Evolutionary conservation across 2,888 invertebrate genomes (phyloP), one percentile per base, ranked within the genome.

Genomic region (Lithophane socia): DNA sequence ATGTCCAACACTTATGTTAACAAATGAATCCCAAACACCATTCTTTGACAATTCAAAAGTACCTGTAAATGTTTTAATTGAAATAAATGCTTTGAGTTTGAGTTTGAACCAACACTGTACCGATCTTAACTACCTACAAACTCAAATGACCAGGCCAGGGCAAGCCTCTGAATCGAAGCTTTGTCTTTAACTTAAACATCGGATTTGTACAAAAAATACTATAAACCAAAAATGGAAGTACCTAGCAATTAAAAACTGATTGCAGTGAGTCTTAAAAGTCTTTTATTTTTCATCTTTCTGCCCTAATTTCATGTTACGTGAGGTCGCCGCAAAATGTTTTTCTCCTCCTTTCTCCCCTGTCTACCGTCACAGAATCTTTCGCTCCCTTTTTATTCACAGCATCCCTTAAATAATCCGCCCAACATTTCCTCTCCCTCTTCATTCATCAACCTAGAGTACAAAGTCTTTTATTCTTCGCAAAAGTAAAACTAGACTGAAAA

Each of bases 401-500:
- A 37, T 54, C 13, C 13, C 4, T 77, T 9, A 44, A 18, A 63
- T 13, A 54, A 60, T 29, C 61, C 5, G 1, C 12, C 42, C 16
- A 29, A 18, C n/a, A 49, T 63, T 52, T 54, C 2, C 37, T 47
- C 10, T 16, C 3, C 8, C 18, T 42, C 18, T 47, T 2, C 7
- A 10, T 52, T 5, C 42, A 44, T n/a, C 18, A 21, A 60, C 21
- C 18, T n/a, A 18, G 2, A 18, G n/a, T n/a, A 18, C 12, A 49
- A 24, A 58, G 7, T 29, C 29, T 54, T 24, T 21, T 13, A 56
- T 63, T n/a, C n/a, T 72, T 56, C 12, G 13, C 24, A 54, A 63
- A 71, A 79, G 12, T 47, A 24, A 8, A 70, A 54, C 24, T 54
- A 42, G 18, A 44, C 52, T 21, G 12, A 61, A 21, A 61, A 54